phyloP scores from a whole-genome alignment of 1,140 invertebrate species.

The Lineus longissimus region DNA sequence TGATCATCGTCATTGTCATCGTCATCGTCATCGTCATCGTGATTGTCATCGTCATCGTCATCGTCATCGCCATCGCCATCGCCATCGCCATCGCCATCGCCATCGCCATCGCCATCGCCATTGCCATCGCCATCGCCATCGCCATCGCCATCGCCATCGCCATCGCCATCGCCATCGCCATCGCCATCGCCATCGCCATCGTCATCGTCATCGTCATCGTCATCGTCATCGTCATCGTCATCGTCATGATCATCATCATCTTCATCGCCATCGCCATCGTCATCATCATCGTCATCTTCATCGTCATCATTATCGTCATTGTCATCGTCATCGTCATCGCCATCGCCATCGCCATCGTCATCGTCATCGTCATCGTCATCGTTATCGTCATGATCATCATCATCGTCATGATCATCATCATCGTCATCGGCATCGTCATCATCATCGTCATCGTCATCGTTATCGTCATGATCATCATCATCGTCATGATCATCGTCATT shows the following conservation, averaged over 20 bases:
- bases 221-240: background rate
- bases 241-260: no score
- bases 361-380: background rate
- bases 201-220: background rate
- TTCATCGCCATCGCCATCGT: slow-evolving; percentile 3
- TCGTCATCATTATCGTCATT: slow-evolving; percentile 10
- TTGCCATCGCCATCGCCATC: background rate
- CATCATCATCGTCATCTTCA: slow-evolving; percentile 10
- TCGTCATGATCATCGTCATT: no score
- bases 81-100: no score
- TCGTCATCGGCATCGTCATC: no score
- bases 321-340: slow-evolving; percentile 10
- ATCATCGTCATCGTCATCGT: background rate
- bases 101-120: no score
- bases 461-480: no score
- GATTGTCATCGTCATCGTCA: no score
- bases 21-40: no score
- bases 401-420: no score
- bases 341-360: background rate
- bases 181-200: background rate
- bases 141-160: background rate
- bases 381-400: no score
- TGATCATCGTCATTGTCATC: no score
- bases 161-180: slow-evolving; percentile 1
- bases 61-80: no score